These are phyloP conservation scores for Hirtodrosophila trivittata DNA, from an alignment of 2,888 invertebrate species.

Conservation along the genomic window DNA sequence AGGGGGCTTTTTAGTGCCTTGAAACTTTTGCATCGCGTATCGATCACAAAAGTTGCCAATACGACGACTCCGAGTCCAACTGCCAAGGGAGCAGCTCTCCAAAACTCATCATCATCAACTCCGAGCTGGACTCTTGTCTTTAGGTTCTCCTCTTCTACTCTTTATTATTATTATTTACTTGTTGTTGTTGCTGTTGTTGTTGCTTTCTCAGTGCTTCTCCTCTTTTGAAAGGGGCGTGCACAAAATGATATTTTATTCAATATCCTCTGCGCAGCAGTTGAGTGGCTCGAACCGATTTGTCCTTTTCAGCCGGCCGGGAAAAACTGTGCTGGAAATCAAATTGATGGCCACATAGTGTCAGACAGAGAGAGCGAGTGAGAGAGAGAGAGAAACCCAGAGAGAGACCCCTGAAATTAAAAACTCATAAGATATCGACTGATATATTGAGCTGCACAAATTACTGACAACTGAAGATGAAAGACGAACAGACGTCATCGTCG, in stretches of 20 bases:
- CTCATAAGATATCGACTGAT: conserved; percentile 84
- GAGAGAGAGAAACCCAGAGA: conserved; percentile 7
- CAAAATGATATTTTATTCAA: conserved; percentile 83
- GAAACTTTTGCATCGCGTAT: conserved; percentile 71
- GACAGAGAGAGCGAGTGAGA: conserved; percentile 33
- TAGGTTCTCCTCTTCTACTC: neutral
- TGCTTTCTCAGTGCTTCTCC: conserved; percentile 15
- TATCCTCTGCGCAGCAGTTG: conserved; percentile 65
- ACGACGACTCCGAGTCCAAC: conserved; percentile 18
- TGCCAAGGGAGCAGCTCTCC: conserved; percentile 17
- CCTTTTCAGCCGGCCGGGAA: conserved; percentile 72
- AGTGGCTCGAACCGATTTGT: conserved; percentile 66
- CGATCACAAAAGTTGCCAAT: conserved; percentile 79
- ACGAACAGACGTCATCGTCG: conserved; percentile 34
- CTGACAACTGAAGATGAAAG: conserved; percentile 80
- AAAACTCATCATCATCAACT: conserved; percentile 77
- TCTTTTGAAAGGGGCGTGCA: conserved; percentile 75
- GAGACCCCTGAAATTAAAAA: conserved; percentile 83
- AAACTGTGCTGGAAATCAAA: conserved; percentile 80
- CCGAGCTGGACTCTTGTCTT: conserved; percentile 20
- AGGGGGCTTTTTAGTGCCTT: conserved; percentile 1
- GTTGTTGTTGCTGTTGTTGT: conserved; percentile 5
- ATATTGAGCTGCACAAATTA: conserved; percentile 84
- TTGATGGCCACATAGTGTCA: conserved; percentile 70
- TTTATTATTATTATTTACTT: conserved; percentile 18